These are phyloP conservation scores for Lates japonicus DNA, from an alignment of 2,797 vertebrate species.

Conservation along the genomic window DNA sequence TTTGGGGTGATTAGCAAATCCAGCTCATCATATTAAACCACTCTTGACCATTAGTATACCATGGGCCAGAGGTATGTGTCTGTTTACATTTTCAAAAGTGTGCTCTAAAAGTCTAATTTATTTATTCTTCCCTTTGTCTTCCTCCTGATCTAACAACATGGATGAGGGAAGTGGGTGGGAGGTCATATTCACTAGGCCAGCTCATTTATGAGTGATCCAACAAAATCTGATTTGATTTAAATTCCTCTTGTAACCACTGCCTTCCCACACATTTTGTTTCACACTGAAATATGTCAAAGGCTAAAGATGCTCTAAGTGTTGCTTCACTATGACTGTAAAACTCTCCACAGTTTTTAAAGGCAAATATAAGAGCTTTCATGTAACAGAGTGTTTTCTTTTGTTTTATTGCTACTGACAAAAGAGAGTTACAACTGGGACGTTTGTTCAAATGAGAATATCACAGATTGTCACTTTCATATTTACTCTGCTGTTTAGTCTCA, in stretches of 20 bases:
- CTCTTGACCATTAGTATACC: background rate
- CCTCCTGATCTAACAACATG: too few relatives aligned
- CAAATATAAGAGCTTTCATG: background rate
- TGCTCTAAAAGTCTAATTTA: too few relatives aligned
- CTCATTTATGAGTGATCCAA: too few relatives aligned
- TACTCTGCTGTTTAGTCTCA: conserved; percentile 25
- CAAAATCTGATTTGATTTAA: background rate
- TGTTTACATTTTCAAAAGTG: too few relatives aligned
- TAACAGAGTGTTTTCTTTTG: background rate
- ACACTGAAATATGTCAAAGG: background rate
- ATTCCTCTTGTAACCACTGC: background rate
- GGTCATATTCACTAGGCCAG: too few relatives aligned
- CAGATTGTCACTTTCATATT: conserved; percentile 33
- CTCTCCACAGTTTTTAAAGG: background rate
- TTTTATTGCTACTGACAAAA: background rate
- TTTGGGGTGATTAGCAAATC: background rate
- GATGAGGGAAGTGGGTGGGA: too few relatives aligned
- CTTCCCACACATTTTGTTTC: background rate
- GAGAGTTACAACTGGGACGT: background rate
- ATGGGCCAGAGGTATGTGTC: too few relatives aligned
- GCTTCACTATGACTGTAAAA: background rate
- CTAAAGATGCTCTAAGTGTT: background rate
- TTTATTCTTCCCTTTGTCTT: too few relatives aligned
- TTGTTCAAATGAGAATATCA: conserved; percentile 5
- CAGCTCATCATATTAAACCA: background rate